These are phyloP conservation scores for Apolygus lucorum DNA, from an alignment of 1,140 invertebrate genomes.

Conservation along the genomic window DNA sequence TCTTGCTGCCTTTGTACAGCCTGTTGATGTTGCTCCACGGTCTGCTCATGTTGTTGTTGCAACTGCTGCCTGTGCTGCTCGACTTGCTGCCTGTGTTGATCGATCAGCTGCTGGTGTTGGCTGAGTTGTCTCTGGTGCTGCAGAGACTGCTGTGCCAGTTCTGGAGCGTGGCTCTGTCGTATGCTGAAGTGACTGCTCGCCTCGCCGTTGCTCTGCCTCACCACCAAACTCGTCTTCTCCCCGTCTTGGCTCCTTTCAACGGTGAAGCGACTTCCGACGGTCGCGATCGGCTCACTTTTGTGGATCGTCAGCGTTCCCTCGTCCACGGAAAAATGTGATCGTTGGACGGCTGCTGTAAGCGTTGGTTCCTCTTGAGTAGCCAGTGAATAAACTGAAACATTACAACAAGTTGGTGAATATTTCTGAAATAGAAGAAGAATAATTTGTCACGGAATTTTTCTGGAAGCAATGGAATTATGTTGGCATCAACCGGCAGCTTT, in stretches of 20 bases:
- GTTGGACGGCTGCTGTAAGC: conserved; percentile 45
- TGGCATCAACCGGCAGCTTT: no score
- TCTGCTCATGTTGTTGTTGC: not conserved
- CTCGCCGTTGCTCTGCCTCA: conserved; percentile 4
- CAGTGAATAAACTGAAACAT: conserved; percentile 28
- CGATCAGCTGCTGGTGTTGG: conserved; percentile 8
- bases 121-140: not conserved
- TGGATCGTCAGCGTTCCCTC: conserved; percentile 38
- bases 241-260: conserved; percentile 18
- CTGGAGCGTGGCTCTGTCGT: conserved; percentile 21
- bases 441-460: no score
- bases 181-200: conserved; percentile 14
- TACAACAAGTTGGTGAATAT: no score
- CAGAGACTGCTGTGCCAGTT: not conserved
- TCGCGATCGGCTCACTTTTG: conserved; percentile 31
- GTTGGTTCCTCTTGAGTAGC: conserved; percentile 44
- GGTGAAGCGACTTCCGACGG: not conserved
- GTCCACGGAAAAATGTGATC: conserved; percentile 47
- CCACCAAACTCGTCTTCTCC: conserved; percentile 19
- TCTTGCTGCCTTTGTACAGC: not conserved
- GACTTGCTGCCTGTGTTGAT: not conserved
- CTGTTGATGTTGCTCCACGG: not conserved
- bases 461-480: no score
- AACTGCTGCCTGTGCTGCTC: conserved; percentile 5
- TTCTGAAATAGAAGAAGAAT: no score